These are phyloP conservation scores for Timema cristinae DNA, from an alignment of 2,888 invertebrate genomes.

Conservation along the genomic window DNA sequence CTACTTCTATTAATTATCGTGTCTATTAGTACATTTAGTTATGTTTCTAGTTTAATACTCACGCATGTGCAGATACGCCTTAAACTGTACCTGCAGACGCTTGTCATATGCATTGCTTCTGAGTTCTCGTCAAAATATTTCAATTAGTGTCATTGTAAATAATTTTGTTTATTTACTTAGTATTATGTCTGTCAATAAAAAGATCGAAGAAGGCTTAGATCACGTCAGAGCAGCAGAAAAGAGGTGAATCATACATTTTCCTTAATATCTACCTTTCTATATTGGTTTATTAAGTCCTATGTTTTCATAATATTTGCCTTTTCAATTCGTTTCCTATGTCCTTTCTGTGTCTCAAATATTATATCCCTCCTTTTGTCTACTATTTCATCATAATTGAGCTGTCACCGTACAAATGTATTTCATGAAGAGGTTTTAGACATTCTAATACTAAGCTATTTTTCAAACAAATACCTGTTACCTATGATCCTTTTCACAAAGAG, in stretches of 20 bases:
- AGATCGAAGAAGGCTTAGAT: constrained; percentile 73
- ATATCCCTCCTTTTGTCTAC: not conserved
- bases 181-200: constrained; percentile 53
- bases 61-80: no score
- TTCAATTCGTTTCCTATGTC: not conserved
- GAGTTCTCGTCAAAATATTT: not conserved
- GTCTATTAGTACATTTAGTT: not conserved
- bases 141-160: not conserved
- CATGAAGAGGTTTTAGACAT: no score
- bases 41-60: not conserved
- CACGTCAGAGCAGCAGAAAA: constrained; percentile 78
- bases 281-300: constrained; percentile 4
- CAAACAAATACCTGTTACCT: no score
- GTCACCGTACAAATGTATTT: not conserved
- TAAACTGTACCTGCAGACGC: no score
- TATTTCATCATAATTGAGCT: not conserved
- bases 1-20: not conserved
- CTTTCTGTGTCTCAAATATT: not conserved
- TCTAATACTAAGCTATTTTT: no score
- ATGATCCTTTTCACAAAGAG: not conserved
- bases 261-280: not conserved
- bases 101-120: no score
- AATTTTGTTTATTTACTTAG: not conserved
- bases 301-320: constrained; percentile 5
- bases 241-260: constrained; percentile 52